These are phyloP conservation scores for Myotis davidii DNA, from an alignment of 2,113 vertebrate species.

Conservation along the genomic window DNA sequence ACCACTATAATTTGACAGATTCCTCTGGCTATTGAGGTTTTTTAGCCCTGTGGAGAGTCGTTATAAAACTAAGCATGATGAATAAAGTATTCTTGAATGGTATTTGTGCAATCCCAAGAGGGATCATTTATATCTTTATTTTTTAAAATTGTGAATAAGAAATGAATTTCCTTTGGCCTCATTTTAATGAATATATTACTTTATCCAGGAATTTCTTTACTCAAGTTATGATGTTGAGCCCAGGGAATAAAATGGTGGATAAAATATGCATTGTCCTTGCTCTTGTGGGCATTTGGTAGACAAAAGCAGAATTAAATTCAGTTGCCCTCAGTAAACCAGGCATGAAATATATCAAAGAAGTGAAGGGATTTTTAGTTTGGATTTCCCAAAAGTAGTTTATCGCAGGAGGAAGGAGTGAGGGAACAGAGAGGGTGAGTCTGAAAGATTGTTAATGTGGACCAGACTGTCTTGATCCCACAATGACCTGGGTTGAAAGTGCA, in stretches of 20 bases:
- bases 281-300: background rate
- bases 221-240: background rate
- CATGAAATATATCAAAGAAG: background rate
- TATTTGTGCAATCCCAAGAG: background rate
- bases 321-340: background rate
- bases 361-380: background rate
- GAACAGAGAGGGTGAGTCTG: background rate
- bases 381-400: background rate
- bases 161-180: background rate
- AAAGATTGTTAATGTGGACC: accelerated
- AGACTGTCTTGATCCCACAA: background rate
- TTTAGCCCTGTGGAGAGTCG: background rate
- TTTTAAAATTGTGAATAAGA: background rate
- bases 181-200: background rate
- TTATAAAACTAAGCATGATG: background rate
- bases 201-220: background rate
- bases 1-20: background rate
- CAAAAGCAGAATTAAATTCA: background rate
- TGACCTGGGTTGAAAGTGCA: background rate
- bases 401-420: background rate
- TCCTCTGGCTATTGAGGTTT: background rate
- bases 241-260: background rate
- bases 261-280: background rate
- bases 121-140: background rate
- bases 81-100: background rate